Conservation (phyloP, 2,797 vertebrate species). For the Erpetoichthys calabaricus region DNA sequence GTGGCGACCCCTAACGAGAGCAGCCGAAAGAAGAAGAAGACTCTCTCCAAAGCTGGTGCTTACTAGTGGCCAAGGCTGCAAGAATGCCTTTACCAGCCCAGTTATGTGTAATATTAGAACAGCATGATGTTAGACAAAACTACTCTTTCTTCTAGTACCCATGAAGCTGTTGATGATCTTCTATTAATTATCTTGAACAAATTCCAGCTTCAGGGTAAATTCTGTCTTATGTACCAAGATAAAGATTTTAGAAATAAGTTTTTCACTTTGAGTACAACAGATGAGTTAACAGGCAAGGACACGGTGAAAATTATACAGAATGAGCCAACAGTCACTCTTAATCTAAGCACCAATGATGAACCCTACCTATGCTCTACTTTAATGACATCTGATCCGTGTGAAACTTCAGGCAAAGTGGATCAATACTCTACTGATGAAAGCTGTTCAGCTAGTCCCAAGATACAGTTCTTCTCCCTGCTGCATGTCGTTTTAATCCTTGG, state of each 20-base stretch:
- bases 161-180: background rate
- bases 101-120: background rate
- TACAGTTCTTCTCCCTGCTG: no score
- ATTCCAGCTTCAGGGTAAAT: conserved; percentile 1
- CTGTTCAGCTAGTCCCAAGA: conserved; percentile 6
- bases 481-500: conserved; percentile 9
- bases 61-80: background rate
- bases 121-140: conserved; percentile 1
- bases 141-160: background rate
- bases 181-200: background rate
- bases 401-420: background rate
- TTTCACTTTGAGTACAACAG: no score
- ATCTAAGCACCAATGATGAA: no score
- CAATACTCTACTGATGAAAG: conserved; percentile 9
- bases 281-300: no score
- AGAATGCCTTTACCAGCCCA: conserved; percentile 1
- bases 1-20: no score
- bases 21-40: no score
- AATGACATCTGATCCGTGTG: conserved; percentile 2
- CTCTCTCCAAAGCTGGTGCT: no score
- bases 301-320: no score
- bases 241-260: background rate
- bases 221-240: conserved; percentile 5
- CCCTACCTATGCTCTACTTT: no score
- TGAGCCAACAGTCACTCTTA: no score